Evolutionary conservation across 2,888 invertebrate genomes (phyloP).

Genomic region (Barypeithes pellucidus): DNA sequence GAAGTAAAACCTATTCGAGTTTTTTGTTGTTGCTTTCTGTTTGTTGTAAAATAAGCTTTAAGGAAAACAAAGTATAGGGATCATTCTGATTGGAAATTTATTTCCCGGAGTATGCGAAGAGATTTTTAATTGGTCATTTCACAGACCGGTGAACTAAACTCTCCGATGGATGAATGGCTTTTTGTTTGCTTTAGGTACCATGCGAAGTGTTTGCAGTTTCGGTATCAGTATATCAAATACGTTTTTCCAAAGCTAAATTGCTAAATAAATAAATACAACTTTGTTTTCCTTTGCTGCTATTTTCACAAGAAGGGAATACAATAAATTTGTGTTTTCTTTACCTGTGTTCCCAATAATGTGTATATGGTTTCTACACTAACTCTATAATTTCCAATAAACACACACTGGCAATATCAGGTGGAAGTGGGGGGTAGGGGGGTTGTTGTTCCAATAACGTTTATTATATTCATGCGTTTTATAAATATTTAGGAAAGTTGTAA

Average conservation of each 20-base stretch:
- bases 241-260: constrained; percentile 24
- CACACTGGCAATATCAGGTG: no score
- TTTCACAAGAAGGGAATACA: background rate
- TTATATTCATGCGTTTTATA: no score
- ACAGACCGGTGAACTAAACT: constrained; percentile 42
- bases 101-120: constrained; percentile 34
- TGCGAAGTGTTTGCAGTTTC: constrained; percentile 24
- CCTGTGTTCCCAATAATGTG: background rate
- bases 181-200: constrained; percentile 32
- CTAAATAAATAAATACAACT: constrained; percentile 7
- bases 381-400: no score
- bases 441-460: no score
- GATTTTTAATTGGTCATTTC: constrained; percentile 48
- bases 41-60: background rate
- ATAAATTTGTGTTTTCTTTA: constrained; percentile 1
- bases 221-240: constrained; percentile 26
- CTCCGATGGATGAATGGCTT: constrained; percentile 26
- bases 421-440: no score
- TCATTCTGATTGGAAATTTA: constrained; percentile 39
- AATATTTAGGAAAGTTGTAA: no score
- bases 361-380: no score
- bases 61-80: constrained; percentile 23
- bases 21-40: no score
- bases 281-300: background rate
- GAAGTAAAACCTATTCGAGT: no score